These are phyloP conservation scores for Ladona fulva DNA, from an alignment of 1,140 invertebrate genomes.

Conservation along the genomic window DNA sequence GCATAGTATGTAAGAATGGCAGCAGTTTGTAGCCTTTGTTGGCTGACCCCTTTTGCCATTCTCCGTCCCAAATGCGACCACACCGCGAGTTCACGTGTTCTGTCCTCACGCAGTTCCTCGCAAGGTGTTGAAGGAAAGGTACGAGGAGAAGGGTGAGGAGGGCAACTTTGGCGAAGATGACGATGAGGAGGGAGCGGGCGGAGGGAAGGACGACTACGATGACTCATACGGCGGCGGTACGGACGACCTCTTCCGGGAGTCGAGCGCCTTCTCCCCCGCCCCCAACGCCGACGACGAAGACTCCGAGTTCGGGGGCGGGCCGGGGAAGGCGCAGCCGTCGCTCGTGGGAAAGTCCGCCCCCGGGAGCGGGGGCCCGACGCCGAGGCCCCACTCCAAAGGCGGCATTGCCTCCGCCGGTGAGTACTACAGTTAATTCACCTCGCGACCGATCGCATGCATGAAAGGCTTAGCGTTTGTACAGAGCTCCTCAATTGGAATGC, in stretches of 20 bases:
- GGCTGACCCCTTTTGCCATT: too few species aligned
- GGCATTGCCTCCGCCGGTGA: not conserved
- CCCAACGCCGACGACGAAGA: slow-evolving; percentile 39
- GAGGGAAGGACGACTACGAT: slow-evolving; percentile 32
- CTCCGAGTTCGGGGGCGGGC: slow-evolving; percentile 34
- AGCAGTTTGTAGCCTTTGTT: too few species aligned
- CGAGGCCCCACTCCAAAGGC: not conserved
- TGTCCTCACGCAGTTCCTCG: slow-evolving; percentile 57
- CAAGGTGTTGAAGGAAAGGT: slow-evolving; percentile 68
- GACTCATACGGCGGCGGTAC: slow-evolving; percentile 35
- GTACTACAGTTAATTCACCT: not conserved
- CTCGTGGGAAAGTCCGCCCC: slow-evolving; percentile 17
- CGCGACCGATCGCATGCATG: too few species aligned
- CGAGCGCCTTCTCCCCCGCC: slow-evolving; percentile 40
- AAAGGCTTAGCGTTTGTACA: too few species aligned
- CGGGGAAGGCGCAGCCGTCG: slow-evolving; percentile 34
- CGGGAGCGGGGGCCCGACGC: not conserved
- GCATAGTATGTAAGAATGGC: too few species aligned
- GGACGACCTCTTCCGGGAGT: slow-evolving; percentile 27
- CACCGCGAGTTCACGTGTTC: too few species aligned
- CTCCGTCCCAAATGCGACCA: too few species aligned
- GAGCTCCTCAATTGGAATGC: too few species aligned
- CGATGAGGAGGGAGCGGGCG: slow-evolving; percentile 46
- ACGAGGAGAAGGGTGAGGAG: slow-evolving; percentile 57
- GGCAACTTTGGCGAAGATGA: slow-evolving; percentile 46